Evolutionary conservation across 2,797 vertebrate genomes (phyloP).

Genomic region (Macroramphosus scolopax): DNA sequence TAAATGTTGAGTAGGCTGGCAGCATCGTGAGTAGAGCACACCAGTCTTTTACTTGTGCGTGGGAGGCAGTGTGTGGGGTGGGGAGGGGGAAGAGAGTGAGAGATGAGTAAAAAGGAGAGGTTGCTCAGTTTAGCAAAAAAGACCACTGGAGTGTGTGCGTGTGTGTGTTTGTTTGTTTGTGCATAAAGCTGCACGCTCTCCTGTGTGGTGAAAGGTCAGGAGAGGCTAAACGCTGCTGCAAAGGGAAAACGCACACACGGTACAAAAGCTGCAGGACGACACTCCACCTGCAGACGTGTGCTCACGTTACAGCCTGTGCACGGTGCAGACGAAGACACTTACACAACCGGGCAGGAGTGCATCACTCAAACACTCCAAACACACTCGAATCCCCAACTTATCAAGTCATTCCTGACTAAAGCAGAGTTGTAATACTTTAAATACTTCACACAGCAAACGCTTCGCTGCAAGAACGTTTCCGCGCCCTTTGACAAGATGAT

Average conservation of each 20-base stretch:
- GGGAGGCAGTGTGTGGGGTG: constrained; percentile 47
- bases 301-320: constrained; percentile 5
- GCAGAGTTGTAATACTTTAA: not conserved
- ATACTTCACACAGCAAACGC: no score
- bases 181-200: not conserved
- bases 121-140: constrained; percentile 41
- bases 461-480: no score
- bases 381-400: not conserved
- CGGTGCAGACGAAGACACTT: not conserved
- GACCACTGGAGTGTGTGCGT: constrained; percentile 24
- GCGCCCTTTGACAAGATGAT: no score
- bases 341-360: constrained; percentile 1
- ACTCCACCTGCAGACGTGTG: constrained; percentile 39
- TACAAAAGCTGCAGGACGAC: constrained; percentile 34
- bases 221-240: constrained; percentile 31
- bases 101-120: constrained; percentile 33
- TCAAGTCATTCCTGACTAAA: not conserved
- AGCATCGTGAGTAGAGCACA: constrained; percentile 59
- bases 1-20: constrained; percentile 69
- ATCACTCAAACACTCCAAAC: constrained; percentile 7
- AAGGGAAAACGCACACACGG: constrained; percentile 12
- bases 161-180: constrained; percentile 10
- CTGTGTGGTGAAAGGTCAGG: constrained; percentile 18
- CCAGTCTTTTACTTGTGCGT: constrained; percentile 59
- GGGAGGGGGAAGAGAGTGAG: constrained; percentile 17